These are phyloP conservation scores for Melanotaenia pygmaea DNA, from an alignment of 2,797 vertebrate species.

Conservation along the genomic window DNA sequence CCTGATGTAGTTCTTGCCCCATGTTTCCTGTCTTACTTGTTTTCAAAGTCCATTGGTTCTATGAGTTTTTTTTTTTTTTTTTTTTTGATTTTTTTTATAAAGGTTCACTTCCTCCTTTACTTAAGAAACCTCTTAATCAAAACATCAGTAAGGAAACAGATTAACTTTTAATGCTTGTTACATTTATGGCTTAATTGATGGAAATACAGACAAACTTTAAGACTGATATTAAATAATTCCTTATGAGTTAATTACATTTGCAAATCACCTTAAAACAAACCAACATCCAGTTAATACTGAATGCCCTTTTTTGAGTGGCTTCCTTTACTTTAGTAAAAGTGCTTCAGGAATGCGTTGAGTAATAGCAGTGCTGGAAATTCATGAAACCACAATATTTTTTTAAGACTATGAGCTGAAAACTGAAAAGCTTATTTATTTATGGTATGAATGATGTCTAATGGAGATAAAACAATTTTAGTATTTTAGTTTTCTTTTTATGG, in stretches of 20 bases:
- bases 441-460: background rate
- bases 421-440: background rate
- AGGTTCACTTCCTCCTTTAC: slow-evolving; percentile 34
- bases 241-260: background rate
- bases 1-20: background rate
- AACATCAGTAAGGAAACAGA: background rate
- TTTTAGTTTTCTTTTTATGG: background rate
- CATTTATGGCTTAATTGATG: background rate
- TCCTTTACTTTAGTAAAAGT: background rate
- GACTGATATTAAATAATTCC: background rate
- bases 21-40: slow-evolving; percentile 9
- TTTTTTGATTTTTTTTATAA: background rate
- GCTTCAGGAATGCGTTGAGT: background rate
- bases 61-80: background rate
- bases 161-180: background rate
- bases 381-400: background rate
- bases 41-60: slow-evolving; percentile 19
- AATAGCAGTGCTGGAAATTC: background rate
- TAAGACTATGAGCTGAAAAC: background rate
- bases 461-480: no score
- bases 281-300: background rate
- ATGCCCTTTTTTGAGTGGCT: background rate
- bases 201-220: background rate
- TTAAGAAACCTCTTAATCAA: background rate
- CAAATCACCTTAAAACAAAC: background rate